These are phyloP conservation scores for Lordiphosa fenestrarum DNA, from an alignment of 2,888 invertebrate species.

Conservation along the genomic window DNA sequence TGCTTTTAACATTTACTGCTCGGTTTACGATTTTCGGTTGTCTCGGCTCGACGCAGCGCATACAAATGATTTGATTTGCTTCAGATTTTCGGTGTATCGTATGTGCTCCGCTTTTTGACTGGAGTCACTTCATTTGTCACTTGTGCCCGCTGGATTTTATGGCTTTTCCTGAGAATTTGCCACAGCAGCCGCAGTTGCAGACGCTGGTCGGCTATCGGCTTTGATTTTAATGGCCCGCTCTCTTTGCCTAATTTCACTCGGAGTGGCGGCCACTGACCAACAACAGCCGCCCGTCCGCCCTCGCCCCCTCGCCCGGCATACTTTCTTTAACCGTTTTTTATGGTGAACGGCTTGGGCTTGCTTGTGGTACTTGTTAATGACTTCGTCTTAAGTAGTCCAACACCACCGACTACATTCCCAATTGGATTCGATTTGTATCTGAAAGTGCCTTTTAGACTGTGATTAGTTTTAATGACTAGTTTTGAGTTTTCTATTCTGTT, in stretches of 20 bases:
- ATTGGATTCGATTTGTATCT: slow-evolving; percentile 65
- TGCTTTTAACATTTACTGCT: slow-evolving; percentile 67
- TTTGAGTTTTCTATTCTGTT: slow-evolving; percentile 25
- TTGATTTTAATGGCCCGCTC: slow-evolving; percentile 62
- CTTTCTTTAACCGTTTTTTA: slow-evolving; percentile 58
- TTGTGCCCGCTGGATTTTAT: slow-evolving; percentile 54
- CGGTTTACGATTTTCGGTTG: slow-evolving; percentile 67
- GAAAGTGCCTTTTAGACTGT: slow-evolving; percentile 68
- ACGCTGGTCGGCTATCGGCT: slow-evolving; percentile 61
- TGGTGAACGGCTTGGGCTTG: slow-evolving; percentile 20
- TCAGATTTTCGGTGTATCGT: slow-evolving; percentile 50
- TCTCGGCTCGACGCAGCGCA: slow-evolving; percentile 73
- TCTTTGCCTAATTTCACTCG: slow-evolving; percentile 64
- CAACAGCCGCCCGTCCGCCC: slow-evolving; percentile 27
- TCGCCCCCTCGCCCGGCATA: slow-evolving; percentile 37
- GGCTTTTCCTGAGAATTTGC: slow-evolving; percentile 69
- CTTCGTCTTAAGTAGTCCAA: slow-evolving; percentile 64
- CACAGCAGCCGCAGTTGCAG: slow-evolving; percentile 28
- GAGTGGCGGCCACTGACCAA: slow-evolving; percentile 27
- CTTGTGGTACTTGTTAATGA: slow-evolving; percentile 56
- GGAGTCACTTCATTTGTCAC: slow-evolving; percentile 74
- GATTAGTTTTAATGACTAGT: slow-evolving; percentile 66
- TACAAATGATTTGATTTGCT: slow-evolving; percentile 77
- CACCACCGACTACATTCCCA: slow-evolving; percentile 29
- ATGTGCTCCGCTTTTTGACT: slow-evolving; percentile 55